Percentiles rank a stretch among this genome's conserved stretches.
phyloP scores from a whole-genome alignment of 2,888 invertebrate genomes.

The Alloplasta piceator region DNA sequence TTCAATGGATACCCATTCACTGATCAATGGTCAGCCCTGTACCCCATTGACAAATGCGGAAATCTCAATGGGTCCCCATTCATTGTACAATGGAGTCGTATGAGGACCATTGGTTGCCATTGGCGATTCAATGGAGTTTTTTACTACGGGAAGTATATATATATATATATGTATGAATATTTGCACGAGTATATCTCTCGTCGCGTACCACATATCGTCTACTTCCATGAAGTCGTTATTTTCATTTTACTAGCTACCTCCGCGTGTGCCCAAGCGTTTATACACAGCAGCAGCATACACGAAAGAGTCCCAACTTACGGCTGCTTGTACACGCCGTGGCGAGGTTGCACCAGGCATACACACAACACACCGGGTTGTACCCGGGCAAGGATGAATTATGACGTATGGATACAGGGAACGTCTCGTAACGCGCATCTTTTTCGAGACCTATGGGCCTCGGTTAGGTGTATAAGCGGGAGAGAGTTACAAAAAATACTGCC shows the following conservation, averaged over 20 bases:
- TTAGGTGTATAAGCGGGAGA: slow-evolving; percentile 44
- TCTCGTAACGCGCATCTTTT: slow-evolving; percentile 66
- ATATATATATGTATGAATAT: slow-evolving; percentile 7
- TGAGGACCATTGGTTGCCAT: no score
- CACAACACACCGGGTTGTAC: slow-evolving; percentile 39
- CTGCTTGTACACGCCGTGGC: slow-evolving; percentile 48
- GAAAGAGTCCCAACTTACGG: slow-evolving; percentile 55
- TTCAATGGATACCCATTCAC: no score
- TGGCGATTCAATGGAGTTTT: no score
- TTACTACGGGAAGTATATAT: no score
- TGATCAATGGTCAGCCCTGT: no score
- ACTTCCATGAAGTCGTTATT: slow-evolving; percentile 66
- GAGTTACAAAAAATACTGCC: slow-evolving; percentile 62
- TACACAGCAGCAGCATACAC: slow-evolving; percentile 35
- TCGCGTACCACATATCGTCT: slow-evolving; percentile 22
- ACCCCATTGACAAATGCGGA: no score
- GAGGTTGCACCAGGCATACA: slow-evolving; percentile 62
- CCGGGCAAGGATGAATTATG: slow-evolving; percentile 69
- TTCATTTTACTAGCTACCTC: slow-evolving; percentile 65
- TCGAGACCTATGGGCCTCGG: slow-evolving; percentile 10
- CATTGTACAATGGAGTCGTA: no score
- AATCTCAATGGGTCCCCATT: no score
- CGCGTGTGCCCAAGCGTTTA: slow-evolving; percentile 46
- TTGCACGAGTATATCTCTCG: slow-evolving; percentile 1
- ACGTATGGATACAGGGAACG: slow-evolving; percentile 67